Percentiles rank a stretch among this genome's conserved stretches.
Conservation (phyloP, 2,113 vertebrate species). For the Syngnathus typhle region DNA sequence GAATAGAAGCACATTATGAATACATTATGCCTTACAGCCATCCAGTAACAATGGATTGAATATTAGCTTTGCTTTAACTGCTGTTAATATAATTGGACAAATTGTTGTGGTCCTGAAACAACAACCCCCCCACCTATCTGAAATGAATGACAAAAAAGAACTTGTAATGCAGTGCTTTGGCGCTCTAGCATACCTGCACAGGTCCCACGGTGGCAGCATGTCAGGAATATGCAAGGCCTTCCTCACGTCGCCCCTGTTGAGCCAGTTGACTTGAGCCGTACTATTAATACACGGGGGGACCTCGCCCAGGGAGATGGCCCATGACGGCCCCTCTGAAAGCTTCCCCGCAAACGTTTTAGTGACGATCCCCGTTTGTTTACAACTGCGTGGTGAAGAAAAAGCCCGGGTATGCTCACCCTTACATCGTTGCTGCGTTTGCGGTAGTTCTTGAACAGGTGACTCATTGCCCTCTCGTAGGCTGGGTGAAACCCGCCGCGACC, state of each 20-base stretch:
- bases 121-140: neutral
- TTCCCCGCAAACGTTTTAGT: neutral
- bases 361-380: constrained; percentile 10
- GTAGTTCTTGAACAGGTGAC: constrained; percentile 62
- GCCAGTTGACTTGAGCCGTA: constrained; percentile 67
- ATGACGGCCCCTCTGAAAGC: constrained; percentile 3
- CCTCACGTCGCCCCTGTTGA: constrained; percentile 70
- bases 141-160: neutral
- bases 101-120: neutral
- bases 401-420: accelerated
- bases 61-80: neutral
- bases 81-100: neutral
- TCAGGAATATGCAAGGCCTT: constrained; percentile 72
- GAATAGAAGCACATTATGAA: no score
- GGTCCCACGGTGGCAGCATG: constrained; percentile 63
- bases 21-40: neutral
- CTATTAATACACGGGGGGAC: constrained; percentile 72
- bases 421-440: constrained; percentile 27
- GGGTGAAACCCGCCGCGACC: constrained; percentile 34
- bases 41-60: neutral
- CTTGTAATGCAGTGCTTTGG: neutral
- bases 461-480: constrained; percentile 59
- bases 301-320: constrained; percentile 8
- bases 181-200: constrained; percentile 63
- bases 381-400: neutral